A percentile compares a stretch with the other conserved stretches of the same genome.
Conservation (phyloP, 92 coral and sea anemone species). For the Phymanthus crucifer region DNA sequence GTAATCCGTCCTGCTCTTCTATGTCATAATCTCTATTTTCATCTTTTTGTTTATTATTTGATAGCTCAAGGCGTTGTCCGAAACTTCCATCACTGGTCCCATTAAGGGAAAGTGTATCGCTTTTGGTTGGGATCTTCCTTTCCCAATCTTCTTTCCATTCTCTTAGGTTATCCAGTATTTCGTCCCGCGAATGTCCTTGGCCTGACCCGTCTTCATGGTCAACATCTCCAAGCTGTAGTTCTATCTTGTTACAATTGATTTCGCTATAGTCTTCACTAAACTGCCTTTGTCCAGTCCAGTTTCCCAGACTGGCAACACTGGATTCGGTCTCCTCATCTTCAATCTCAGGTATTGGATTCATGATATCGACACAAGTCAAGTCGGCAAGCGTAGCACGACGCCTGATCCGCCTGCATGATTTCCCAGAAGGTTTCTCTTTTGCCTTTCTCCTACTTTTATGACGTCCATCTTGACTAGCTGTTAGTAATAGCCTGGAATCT, state of each 20-base stretch:
- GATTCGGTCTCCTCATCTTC: conserved; percentile 41
- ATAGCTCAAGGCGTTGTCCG: not conserved
- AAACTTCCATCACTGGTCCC: too few relatives aligned
- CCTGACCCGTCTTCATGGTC: not conserved
- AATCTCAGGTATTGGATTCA: conserved; percentile 45
- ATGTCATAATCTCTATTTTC: not conserved
- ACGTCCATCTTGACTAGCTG: not conserved
- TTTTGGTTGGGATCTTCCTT: not conserved
- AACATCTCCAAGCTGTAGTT: too few relatives aligned
- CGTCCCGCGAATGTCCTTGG: not conserved
- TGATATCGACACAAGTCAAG: conserved; percentile 26
- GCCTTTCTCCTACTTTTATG: not conserved
- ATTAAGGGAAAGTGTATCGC: too few relatives aligned
- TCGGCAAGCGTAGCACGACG: conserved; percentile 63
- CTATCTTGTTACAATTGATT: not conserved
- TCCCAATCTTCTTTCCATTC: not conserved
- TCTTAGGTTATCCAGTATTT: not conserved
- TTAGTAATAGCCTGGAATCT: not conserved
- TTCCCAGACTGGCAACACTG: not conserved
- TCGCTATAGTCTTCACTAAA: not conserved
- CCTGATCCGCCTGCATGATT: conserved; percentile 27
- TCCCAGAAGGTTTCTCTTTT: conserved; percentile 15
- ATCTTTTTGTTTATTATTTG: not conserved
- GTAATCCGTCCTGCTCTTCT: not conserved
- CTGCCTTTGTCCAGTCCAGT: not conserved